Evolutionary conservation across 2,888 invertebrate genomes (phyloP), one percentile per base, ranked within the genome.

Genomic region (Callimorpha dominula): DNA sequence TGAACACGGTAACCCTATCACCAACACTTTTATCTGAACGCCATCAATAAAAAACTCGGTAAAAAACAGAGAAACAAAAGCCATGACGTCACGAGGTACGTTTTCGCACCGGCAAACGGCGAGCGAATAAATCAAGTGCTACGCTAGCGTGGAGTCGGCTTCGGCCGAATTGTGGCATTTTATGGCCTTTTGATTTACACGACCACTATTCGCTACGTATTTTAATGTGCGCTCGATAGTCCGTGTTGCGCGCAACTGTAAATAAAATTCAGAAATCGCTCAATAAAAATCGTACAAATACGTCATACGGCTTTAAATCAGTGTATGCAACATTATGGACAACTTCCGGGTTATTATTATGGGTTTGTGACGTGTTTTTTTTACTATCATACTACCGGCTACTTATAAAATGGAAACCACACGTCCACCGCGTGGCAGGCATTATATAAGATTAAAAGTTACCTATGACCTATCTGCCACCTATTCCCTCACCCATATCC

Each of bases 61-160:
- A 86, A 87, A 87, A 92, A 81, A 75, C 76, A 76, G 75, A 82
- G 78, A 91, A 89, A 88, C 88, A 83, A 94, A 94, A 90, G 88
- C 91, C 85, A 90, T 93, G 94, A 94, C 95, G 95, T 95, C 95
- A 94, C 92, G 89, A 92, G 94, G 91, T 93, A 91, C 93, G 93
- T 93, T 94, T 91, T 92, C 94, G 92, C 84, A 84, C 93, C 92
- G 92, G 91, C 93, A 92, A 84, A 90, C 90, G 92, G 91, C 88
- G 88, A 87, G 87, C 89, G 90, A 89, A 94, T 95, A 95, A 95
- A 95, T 95, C 95, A 94, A 91, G 84, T 77, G 92, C 85, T 87
- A 78, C 87, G 89, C 90, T 91, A 92, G 91, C 87, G 88, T 91
- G 93, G 95, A 95, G 93, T 90, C 90, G 92, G 93, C 93, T 94